Evolutionary conservation across 1,140 invertebrate species (phyloP), one percentile per base, ranked within the genome.

Genomic region (Drosophila lacertosa): DNA sequence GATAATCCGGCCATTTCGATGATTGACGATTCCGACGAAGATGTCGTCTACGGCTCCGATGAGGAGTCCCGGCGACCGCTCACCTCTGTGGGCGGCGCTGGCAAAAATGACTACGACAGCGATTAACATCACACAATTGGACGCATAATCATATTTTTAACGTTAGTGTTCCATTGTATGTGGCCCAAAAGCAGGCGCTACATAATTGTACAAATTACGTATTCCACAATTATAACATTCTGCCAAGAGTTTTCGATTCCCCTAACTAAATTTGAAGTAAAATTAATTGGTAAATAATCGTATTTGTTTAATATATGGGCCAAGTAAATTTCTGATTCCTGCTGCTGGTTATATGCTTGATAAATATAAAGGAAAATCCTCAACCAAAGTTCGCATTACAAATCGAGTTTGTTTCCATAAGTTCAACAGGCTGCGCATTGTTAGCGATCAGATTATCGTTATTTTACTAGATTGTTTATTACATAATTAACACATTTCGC

Each of bases 21-120:
- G 98, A 96, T 99, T 58, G 99, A 99, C 91, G 98, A 99, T 90
- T 98, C 98, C 0, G 98, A 99, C 91, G 98, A 99, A 93, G 98
- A 99, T 76, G 97, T 98, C 5, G 96, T 98, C 72, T 99, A 98
- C 90, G 98, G 97, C 71, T 98, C 97, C 22, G 97, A 98, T 71
- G 97, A 97, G 81, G 96, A 97, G 65, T 96, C 95, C 70, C 92
- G 95, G 54, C 93, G 95, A 63, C 96, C 95, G 1, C 92, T 97
- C 7, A 89, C 92, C 22, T 67, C 81, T 1, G 69, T 84, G 6
- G 82, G 92, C 11, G 92, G 94, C 45, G 93, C 91, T n/a, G 91
- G 91, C 24, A 91, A 91, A 70, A 94, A 94, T 81, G 93, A 95
- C 65, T 95, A 95, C 73, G 94, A 95, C 68, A 95, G 94, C 89